Conservation (phyloP, 2,113 vertebrate genomes). For the Kryptolebias marmoratus region DNA sequence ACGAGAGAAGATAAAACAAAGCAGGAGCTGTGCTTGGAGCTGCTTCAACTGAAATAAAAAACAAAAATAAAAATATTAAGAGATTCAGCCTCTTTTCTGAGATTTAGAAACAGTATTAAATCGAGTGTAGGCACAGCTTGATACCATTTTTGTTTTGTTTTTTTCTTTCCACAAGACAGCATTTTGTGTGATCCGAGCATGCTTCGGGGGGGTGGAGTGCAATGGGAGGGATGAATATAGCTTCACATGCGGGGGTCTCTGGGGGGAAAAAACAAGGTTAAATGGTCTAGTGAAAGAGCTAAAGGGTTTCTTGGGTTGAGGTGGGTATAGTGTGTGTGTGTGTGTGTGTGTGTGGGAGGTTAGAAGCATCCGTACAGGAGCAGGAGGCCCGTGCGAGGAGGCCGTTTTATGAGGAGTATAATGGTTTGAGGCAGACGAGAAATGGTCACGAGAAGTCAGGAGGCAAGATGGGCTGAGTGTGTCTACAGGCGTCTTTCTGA, state of each 20-base stretch:
- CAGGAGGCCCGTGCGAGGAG: conserved; percentile 54
- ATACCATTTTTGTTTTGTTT: conserved; percentile 38
- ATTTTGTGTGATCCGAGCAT: conserved; percentile 70
- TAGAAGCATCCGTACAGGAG: conserved; percentile 60
- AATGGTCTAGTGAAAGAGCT: conserved; percentile 46
- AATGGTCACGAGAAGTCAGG: conserved; percentile 62
- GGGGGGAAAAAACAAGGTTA: conserved; percentile 33
- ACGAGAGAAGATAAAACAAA: conserved; percentile 20
- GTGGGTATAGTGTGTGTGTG: conserved; percentile 26
- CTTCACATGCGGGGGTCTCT: conserved; percentile 80
- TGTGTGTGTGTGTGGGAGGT: conserved; percentile 53
- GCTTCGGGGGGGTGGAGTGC: conserved; percentile 62
- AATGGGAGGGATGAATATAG: conserved; percentile 50
- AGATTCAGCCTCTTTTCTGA: conserved; percentile 43
- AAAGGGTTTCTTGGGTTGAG: conserved; percentile 47
- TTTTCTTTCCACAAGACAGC: conserved; percentile 57
- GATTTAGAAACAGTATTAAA: conserved; percentile 61
- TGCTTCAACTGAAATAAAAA: conserved; percentile 44
- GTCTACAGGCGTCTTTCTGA: conserved; percentile 51
- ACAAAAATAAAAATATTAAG: not conserved
- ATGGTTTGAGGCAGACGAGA: conserved; percentile 81
- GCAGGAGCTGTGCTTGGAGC: conserved; percentile 62
- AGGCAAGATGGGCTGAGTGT: conserved; percentile 55
- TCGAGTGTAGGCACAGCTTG: conserved; percentile 69
- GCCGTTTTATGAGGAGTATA: conserved; percentile 71